Evolutionary conservation across 2,797 vertebrate species (phyloP), one percentile per base, ranked within the genome.

Genomic region (Atherinosoma microstoma): DNA sequence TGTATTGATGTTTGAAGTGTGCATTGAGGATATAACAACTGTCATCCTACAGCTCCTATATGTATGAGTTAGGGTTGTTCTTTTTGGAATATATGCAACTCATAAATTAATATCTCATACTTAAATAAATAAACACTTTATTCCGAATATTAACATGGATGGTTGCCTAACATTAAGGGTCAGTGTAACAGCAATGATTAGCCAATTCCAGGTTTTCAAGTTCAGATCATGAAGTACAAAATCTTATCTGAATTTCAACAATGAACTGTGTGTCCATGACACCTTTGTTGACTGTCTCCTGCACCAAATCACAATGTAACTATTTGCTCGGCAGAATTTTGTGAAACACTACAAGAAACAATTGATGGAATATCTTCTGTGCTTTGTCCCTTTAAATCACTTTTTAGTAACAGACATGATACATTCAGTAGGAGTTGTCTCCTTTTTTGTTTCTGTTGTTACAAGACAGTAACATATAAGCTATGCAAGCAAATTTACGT

Each of bases 401-500:
- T 82, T 89, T 91, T 79, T 80, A 92, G 88, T 79, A 85, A 85
- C 89, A 93, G 90, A 89, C 87, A 92, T 75, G 78, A 90, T 92
- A 93, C 93, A 94, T 94, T 94, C 92, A 91, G 73, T 84, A 86
- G 84, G 86, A 88, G 84, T 73, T 78, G 74, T 86, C 78, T 82
- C 64, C 67, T 83, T 32, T 75, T 88, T 80, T 67, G 63, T 80
- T 89, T 90, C 86, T 24, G 91, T 92, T 82, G 90, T 93, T 92
- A 91, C 93, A 93, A 92, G 91, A 94, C 92, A 93, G 75, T 94
- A 92, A 94, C 92, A 84, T 89, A 91, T 74, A 91, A 90, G 87
- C 90, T 88, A 93, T 83, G 92, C 93, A 94, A 91, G 93, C 93
- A 94, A 87, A 90, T 84, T 89, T 92, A 93, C 90, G 92, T 86